phyloP scores from a whole-genome alignment of 2,113 vertebrate species.

The Brienomyrus longianalis region DNA sequence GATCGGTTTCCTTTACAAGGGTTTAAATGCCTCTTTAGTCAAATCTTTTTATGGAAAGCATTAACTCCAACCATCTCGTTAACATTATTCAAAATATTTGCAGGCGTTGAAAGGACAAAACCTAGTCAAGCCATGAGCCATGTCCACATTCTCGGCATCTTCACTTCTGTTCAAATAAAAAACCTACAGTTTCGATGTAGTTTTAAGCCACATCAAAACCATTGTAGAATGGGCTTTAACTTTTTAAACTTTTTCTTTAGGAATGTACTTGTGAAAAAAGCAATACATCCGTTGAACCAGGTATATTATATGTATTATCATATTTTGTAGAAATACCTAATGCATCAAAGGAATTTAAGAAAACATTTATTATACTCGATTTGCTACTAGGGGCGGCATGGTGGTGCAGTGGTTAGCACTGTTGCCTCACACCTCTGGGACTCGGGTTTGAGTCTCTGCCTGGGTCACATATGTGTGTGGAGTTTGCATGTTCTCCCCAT shows the following conservation, averaged over 20 bases:
- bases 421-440: too few species aligned
- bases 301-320: neutral
- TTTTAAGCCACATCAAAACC: neutral
- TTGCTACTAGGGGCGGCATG: neutral
- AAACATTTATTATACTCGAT: neutral
- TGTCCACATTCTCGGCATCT: neutral
- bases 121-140: neutral
- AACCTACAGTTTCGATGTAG: neutral
- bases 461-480: too few species aligned
- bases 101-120: neutral
- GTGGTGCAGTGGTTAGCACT: too few species aligned
- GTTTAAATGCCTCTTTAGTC: neutral
- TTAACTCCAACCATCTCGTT: neutral
- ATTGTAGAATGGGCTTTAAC: neutral
- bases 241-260: neutral
- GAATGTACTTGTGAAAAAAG: neutral
- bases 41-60: neutral
- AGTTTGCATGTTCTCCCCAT: too few species aligned
- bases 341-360: neutral
- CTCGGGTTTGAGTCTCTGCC: too few species aligned
- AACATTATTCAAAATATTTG: neutral
- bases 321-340: neutral
- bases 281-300: neutral
- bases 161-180: neutral
- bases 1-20: neutral